Evolutionary conservation across 2,113 vertebrate genomes (phyloP).

Genomic region (Cariama cristata): DNA sequence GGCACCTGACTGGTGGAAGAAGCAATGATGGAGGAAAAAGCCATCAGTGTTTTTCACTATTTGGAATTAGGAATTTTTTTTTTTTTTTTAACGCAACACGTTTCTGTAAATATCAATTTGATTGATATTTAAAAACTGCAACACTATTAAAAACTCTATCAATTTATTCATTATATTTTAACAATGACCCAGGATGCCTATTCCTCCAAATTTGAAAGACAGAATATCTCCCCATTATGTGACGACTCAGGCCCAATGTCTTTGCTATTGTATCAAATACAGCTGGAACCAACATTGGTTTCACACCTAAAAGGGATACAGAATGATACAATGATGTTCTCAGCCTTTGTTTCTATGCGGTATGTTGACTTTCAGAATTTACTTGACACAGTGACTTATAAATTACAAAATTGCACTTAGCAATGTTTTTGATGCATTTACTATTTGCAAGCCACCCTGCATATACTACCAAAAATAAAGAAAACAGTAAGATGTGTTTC

Average conservation of each 20-base stretch:
- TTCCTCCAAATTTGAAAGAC: background rate
- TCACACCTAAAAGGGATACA: constrained; percentile 23
- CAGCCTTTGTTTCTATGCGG: background rate
- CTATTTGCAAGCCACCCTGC: background rate
- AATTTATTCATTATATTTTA: background rate
- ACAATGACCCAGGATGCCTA: background rate
- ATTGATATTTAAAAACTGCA: background rate
- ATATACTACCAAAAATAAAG: background rate
- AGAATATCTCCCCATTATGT: background rate
- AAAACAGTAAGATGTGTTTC: background rate
- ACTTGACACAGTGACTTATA: background rate
- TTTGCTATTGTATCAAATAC: background rate
- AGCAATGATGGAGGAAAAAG: background rate
- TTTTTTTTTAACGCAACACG: background rate
- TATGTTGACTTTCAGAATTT: background rate
- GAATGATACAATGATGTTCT: background rate
- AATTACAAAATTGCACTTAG: background rate
- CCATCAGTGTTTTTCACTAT: background rate
- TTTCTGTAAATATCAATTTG: background rate
- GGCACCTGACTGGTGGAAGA: background rate
- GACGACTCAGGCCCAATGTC: background rate
- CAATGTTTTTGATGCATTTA: background rate
- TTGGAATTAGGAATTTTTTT: background rate
- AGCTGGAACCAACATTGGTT: constrained; percentile 18
- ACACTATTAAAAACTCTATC: background rate